Conservation (phyloP, 1,140 invertebrate genomes). For the Vanessa tameamea region DNA sequence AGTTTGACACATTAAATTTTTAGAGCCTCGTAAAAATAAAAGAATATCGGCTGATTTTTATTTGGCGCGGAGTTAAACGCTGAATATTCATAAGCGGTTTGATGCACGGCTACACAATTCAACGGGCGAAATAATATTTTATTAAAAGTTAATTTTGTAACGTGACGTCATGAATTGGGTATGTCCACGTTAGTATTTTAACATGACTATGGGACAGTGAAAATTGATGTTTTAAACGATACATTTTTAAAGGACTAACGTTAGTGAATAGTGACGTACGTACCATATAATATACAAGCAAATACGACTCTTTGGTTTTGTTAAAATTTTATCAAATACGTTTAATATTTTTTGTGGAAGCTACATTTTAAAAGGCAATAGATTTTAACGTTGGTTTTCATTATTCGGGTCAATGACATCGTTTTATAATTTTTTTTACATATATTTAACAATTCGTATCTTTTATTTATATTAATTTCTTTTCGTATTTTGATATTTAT, state of each 20-base stretch:
- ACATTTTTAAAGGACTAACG: background rate
- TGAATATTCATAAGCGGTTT: conserved; percentile 54
- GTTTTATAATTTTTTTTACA: too few relatives aligned
- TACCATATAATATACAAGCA: background rate
- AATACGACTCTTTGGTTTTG: background rate
- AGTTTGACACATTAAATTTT: conserved; percentile 59
- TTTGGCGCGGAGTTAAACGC: conserved; percentile 50
- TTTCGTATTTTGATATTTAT: too few relatives aligned
- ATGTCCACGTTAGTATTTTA: conserved; percentile 23
- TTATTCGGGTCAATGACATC: too few relatives aligned
- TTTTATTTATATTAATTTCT: too few relatives aligned
- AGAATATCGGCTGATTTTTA: conserved; percentile 54
- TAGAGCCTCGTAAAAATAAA: conserved; percentile 57
- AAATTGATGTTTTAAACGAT: conserved; percentile 4
- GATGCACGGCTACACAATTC: conserved; percentile 41
- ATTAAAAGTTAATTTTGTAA: conserved; percentile 39
- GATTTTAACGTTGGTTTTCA: too few relatives aligned
- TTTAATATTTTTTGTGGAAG: too few relatives aligned
- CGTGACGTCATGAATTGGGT: conserved; percentile 44
- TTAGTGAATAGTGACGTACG: background rate
- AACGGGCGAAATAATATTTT: conserved; percentile 43
- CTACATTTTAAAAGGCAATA: too few relatives aligned
- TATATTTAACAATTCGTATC: too few relatives aligned
- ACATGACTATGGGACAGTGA: conserved; percentile 4
- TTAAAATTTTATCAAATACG: too few relatives aligned